Conservation (phyloP, 1,140 invertebrate genomes). For the Nasonia longicornis region DNA sequence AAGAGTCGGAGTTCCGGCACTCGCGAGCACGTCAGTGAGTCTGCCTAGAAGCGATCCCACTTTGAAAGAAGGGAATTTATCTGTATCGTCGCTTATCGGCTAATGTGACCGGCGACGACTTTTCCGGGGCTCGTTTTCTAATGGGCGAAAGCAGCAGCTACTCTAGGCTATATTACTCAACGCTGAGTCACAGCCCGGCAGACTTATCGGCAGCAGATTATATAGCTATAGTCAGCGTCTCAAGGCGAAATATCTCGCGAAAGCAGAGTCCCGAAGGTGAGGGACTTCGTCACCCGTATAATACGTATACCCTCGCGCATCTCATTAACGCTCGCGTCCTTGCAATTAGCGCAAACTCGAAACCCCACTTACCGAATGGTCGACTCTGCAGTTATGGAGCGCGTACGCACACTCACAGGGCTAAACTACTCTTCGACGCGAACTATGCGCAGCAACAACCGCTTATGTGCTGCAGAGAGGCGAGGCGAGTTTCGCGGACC, state of each 20-base stretch:
- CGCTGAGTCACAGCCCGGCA: not conserved
- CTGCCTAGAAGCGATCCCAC: no score
- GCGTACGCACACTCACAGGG: no score
- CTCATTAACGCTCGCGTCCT: no score
- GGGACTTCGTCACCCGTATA: no score
- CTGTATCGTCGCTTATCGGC: not conserved
- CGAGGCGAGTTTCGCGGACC: not conserved
- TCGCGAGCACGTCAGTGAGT: no score
- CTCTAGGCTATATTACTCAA: not conserved
- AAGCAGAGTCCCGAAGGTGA: no score
- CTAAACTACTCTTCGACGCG: not conserved
- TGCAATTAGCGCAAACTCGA: no score
- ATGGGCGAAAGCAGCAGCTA: not conserved
- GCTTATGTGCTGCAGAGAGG: not conserved
- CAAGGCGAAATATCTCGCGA: not conserved
- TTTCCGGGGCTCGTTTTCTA: conserved; percentile 11
- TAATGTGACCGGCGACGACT: not conserved
- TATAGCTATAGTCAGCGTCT: not conserved
- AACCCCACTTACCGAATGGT: no score
- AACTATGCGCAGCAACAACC: not conserved
- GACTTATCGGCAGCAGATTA: conserved; percentile 27
- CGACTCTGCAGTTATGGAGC: no score
- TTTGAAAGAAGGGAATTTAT: not conserved
- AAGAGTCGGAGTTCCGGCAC: no score
- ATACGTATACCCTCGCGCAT: no score